phyloP scores from a whole-genome alignment of 2,888 invertebrate genomes.

The Sympetrum striolatum region DNA sequence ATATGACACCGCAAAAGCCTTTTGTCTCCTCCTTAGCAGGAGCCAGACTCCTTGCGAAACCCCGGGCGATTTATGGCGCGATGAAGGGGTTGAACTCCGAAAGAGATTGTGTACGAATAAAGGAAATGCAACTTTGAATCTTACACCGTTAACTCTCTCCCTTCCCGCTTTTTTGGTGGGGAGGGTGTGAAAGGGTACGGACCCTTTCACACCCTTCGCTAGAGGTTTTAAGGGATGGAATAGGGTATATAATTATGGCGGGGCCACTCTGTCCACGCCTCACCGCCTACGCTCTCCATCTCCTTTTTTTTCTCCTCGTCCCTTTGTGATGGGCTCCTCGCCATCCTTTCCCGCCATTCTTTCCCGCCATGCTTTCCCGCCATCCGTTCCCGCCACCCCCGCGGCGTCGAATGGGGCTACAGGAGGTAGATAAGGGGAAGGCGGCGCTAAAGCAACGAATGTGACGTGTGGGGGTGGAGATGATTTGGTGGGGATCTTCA shows the following conservation, averaged over 20 bases:
- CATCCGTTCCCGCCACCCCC: background rate
- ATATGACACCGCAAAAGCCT: slow-evolving; percentile 42
- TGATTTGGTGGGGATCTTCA: background rate
- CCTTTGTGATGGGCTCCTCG: background rate
- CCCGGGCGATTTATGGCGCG: slow-evolving; percentile 22
- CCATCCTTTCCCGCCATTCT: background rate
- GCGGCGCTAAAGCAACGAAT: background rate
- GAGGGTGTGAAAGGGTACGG: background rate
- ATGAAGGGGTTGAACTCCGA: too few species aligned
- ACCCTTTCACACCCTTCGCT: slow-evolving; percentile 13
- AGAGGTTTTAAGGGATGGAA: background rate
- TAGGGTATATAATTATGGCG: slow-evolving; percentile 42
- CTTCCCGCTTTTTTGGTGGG: background rate
- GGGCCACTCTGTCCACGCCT: slow-evolving; percentile 29
- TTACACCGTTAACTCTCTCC: background rate
- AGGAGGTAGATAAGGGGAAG: background rate
- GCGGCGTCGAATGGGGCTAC: background rate
- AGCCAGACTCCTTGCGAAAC: slow-evolving; percentile 33
- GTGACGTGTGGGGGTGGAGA: background rate
- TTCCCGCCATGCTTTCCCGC: too few species aligned
- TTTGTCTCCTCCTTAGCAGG: slow-evolving; percentile 19
- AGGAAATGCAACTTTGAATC: slow-evolving; percentile 32
- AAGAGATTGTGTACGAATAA: background rate
- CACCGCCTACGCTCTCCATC: background rate
- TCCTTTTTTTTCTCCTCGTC: background rate